Evolutionary conservation across 2,113 vertebrate genomes (phyloP).

Genomic region (Coryphaenoides rupestris): DNA sequence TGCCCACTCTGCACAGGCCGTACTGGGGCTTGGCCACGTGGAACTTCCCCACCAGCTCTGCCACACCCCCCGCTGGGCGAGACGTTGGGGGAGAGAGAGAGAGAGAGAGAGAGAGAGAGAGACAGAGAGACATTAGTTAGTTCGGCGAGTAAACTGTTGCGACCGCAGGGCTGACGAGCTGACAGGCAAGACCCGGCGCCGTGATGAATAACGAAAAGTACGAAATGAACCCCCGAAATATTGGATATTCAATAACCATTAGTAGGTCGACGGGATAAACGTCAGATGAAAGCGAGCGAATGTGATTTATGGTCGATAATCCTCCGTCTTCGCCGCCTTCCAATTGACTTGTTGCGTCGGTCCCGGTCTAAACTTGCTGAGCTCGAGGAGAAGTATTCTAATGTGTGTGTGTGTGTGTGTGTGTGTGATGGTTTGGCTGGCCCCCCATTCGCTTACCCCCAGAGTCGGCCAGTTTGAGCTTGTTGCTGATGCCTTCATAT

Average conservation of each 20-base stretch:
- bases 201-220: no score
- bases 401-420: not conserved
- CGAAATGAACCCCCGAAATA: no score
- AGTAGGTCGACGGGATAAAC: no score
- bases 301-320: no score
- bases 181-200: no score
- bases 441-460: slow-evolving; percentile 77
- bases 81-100: not conserved
- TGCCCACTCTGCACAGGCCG: slow-evolving; percentile 75
- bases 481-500: slow-evolving; percentile 77
- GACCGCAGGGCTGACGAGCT: not conserved
- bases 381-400: not conserved
- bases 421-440: not conserved
- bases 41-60: slow-evolving; percentile 75
- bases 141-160: not conserved
- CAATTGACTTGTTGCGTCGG: no score
- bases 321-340: no score
- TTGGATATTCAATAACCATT: no score
- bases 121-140: not conserved
- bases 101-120: not conserved
- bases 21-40: slow-evolving; percentile 72
- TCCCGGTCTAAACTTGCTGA: not conserved
- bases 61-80: slow-evolving; percentile 74
- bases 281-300: no score
- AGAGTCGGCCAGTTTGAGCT: slow-evolving; percentile 80